Base-by-base conservation (phyloP, 2,797 vertebrate species). In the Amazona finschi region DNA sequence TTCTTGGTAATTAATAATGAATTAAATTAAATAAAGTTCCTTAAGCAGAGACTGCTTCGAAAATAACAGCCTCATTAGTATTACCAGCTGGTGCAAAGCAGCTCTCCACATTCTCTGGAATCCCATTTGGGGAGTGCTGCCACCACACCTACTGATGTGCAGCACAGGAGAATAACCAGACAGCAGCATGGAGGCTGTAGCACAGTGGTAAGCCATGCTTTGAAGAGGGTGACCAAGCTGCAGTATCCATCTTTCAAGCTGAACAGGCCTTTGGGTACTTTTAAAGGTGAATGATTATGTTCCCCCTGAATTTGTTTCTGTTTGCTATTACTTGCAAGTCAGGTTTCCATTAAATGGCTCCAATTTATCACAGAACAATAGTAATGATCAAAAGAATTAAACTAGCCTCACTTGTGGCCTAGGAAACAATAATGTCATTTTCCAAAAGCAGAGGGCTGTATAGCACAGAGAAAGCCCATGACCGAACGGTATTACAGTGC, bases 61-160 rank as follows among this genome's bases (percentile, higher is more conserved):
- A 21, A 14, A 31, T 8, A 41, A 33, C 44, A 71, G 14, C 9
- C 9, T 43, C 27, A 55, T 74, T 60, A 27, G 7, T 5, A 62
- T 7, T n/a, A 72, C 27, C 36, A 46, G 13, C 27, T 14, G 57
- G 15, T 74, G n/a, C 25, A 62, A 33, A 11, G 30, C 13, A 64
- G 39, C 3, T 47, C 33, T 90, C 19, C 0, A 0, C 31, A 38
- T 57, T 66, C 49, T 50, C 66, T 0, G 2, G n/a, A 27, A 22
- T 47, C 28, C n/a, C 11, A 5, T 31, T 1, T 55, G 44, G 33
- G 28, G 15, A 64, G 41, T 0, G 2, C 53, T 50, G 36, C 30
- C 60, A 55, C 64, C 58, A 46, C 41, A 47, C 8, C 9, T 13
- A 12, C n/a, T 18, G 27, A 19, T 0, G 0, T 21, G 28, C 60